These are phyloP conservation scores for Malurus melanocephalus DNA, from an alignment of 2,113 vertebrate species.

Conservation along the genomic window DNA sequence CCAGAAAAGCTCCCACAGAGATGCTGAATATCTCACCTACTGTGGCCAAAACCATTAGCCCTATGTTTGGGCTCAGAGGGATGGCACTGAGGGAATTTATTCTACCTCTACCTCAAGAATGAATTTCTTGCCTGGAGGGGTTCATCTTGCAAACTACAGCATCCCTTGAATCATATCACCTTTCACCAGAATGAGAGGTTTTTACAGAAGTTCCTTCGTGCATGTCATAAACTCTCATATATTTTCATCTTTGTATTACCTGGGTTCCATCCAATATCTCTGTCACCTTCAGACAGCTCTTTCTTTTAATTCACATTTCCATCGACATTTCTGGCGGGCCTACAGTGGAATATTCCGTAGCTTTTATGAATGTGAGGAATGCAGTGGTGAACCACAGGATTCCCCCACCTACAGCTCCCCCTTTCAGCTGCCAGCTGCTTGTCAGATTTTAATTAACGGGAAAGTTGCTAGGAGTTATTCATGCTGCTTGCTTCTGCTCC, in stretches of 20 bases:
- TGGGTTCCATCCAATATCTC: constrained; percentile 35
- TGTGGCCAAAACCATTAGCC: background rate
- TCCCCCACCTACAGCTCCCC: constrained; percentile 70
- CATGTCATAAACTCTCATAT: background rate
- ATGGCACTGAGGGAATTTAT: background rate
- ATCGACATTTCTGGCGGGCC: constrained; percentile 24
- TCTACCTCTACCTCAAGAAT: background rate
- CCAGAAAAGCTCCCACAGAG: background rate
- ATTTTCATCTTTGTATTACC: constrained; percentile 31
- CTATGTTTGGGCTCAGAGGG: background rate
- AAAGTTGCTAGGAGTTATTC: constrained; percentile 69
- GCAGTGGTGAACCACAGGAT: constrained; percentile 69
- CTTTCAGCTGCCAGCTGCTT: constrained; percentile 71
- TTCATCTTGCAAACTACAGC: background rate
- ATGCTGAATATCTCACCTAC: background rate
- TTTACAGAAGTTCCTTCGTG: background rate
- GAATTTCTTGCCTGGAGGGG: background rate
- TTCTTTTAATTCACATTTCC: constrained; percentile 67
- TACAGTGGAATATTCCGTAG: constrained; percentile 66
- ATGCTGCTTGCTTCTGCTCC: constrained; percentile 51
- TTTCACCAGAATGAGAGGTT: constrained; percentile 3
- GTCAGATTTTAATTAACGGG: constrained; percentile 71
- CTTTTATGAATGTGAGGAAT: constrained; percentile 70
- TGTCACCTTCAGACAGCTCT: constrained; percentile 60
- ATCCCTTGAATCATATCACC: background rate